Evolutionary conservation across 2,888 invertebrate genomes (phyloP).

Genomic region (Ornithoptera priamus): DNA sequence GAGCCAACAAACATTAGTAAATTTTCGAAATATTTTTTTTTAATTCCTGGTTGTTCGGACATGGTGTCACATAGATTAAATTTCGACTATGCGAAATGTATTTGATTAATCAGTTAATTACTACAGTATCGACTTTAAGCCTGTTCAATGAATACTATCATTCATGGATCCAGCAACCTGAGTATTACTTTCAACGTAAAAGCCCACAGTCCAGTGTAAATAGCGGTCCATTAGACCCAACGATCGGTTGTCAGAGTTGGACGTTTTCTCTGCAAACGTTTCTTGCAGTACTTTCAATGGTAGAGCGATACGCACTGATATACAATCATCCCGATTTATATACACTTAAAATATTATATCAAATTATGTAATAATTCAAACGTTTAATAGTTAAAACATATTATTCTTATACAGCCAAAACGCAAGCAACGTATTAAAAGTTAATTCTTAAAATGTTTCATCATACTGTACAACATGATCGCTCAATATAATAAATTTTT

Average conservation of each 20-base stretch:
- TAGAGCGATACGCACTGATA: conserved; percentile 60
- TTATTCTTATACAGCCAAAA: neutral
- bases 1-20: no score
- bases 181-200: conserved; percentile 49
- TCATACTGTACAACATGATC: no score
- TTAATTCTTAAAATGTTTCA: no score
- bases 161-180: conserved; percentile 39
- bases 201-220: conserved; percentile 58
- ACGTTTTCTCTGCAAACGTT: conserved; percentile 58
- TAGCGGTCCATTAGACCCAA: conserved; percentile 63
- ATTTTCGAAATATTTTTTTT: no score
- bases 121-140: conserved; percentile 21
- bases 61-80: no score
- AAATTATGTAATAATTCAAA: neutral
- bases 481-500: no score
- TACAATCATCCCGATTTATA: conserved; percentile 39
- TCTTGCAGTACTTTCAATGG: conserved; percentile 58
- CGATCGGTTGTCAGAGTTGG: conserved; percentile 55
- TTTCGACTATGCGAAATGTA: neutral
- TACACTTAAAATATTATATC: neutral
- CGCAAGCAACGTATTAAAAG: neutral
- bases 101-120: conserved; percentile 6
- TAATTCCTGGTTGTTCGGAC: no score
- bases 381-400: neutral
- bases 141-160: conserved; percentile 30